phyloP scores from a whole-genome alignment of 2,888 invertebrate genomes.

The Protonemura montana region DNA sequence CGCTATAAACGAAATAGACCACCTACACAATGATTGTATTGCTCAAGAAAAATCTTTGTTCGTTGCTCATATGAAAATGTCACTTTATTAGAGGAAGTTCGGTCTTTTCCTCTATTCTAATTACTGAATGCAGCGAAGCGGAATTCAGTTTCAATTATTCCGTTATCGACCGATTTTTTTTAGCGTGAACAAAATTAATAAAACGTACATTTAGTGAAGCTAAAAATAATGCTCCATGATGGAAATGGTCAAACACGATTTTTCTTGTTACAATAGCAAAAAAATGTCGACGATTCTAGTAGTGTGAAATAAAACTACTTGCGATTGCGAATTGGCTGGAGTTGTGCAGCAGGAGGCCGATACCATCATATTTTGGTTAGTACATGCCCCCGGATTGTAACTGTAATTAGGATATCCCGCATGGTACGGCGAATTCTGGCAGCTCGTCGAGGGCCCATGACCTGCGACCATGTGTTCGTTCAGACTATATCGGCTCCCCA shows the following conservation, averaged over 20 bases:
- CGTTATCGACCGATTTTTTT: neutral
- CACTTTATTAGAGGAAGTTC: neutral
- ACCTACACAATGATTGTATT: neutral
- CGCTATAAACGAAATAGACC: neutral
- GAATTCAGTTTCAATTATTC: neutral
- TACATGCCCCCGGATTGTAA: conserved; percentile 25
- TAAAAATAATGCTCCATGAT: neutral
- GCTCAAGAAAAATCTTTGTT: neutral
- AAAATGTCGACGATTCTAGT: neutral
- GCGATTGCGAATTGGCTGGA: conserved; percentile 47
- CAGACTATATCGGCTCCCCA: conserved; percentile 18
- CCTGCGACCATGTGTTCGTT: conserved; percentile 26
- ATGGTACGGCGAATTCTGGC: conserved; percentile 37
- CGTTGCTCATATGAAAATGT: neutral
- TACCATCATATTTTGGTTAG: neutral
- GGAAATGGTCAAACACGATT: neutral
- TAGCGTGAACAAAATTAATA: neutral
- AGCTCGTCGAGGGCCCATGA: conserved; percentile 38
- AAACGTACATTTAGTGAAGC: neutral
- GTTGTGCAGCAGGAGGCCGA: conserved; percentile 39
- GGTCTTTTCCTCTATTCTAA: neutral
- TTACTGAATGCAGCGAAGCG: neutral
- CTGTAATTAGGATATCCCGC: conserved; percentile 45
- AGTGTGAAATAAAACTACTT: conserved; percentile 43
- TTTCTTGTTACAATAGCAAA: neutral